These are phyloP conservation scores for Hemistola chrysoprasaria DNA, from an alignment of 2,888 invertebrate species.

Conservation along the genomic window DNA sequence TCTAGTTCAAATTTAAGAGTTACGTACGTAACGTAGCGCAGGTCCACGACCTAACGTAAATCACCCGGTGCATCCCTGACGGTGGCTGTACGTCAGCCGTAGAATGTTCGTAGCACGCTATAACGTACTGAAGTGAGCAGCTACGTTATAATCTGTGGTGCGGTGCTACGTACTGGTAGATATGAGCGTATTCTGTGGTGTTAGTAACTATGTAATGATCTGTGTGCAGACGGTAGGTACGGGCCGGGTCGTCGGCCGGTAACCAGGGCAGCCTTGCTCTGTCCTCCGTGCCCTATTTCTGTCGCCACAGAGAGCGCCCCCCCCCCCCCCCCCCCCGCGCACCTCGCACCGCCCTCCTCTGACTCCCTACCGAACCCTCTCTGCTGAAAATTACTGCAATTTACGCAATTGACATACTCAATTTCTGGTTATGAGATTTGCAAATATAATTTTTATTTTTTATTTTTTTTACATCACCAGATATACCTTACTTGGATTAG, in stretches of 20 bases:
- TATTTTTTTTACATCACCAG: no score
- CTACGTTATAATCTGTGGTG: constrained; percentile 5
- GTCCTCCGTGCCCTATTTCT: constrained; percentile 82
- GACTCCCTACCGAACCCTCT: constrained; percentile 49
- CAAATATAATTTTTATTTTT: background rate
- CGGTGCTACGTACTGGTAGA: constrained; percentile 6
- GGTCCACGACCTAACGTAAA: constrained; percentile 43
- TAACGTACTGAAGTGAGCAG: no score
- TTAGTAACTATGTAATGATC: constrained; percentile 3
- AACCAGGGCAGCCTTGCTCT: constrained; percentile 81
- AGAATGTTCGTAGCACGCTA: constrained; percentile 46
- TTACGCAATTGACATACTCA: constrained; percentile 30
- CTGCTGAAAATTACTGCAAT: constrained; percentile 56
- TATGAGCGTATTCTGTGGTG: constrained; percentile 17
- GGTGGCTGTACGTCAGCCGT: constrained; percentile 38
- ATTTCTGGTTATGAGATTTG: constrained; percentile 17
- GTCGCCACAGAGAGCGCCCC: constrained; percentile 66
- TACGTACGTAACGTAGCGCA: constrained; percentile 28
- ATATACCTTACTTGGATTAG: no score
- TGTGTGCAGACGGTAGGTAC: constrained; percentile 26
- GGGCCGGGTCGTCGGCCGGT: constrained; percentile 69
- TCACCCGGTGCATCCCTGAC: constrained; percentile 50
- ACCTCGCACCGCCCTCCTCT: constrained; percentile 27
- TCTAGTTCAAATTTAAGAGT: constrained; percentile 15
- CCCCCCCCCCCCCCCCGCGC: constrained; percentile 31